Percentiles rank a stretch among this genome's conserved stretches.
These are phyloP conservation scores for Rhynchopsitta pachyrhyncha DNA, from an alignment of 2,113 vertebrate species.

Conservation along the genomic window DNA sequence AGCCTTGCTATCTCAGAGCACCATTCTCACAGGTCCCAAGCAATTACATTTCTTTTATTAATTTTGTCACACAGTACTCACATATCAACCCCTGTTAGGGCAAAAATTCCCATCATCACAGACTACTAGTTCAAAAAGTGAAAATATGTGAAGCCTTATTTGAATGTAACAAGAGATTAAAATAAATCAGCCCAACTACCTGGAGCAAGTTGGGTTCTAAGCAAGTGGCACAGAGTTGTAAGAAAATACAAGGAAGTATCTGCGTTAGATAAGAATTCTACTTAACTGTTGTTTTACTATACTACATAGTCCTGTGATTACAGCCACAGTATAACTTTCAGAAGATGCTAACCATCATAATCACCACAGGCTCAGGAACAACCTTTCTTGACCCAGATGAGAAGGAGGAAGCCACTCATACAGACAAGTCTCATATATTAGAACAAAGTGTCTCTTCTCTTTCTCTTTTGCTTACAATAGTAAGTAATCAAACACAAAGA, in stretches of 20 bases:
- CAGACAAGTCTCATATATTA: background rate
- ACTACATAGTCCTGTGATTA: background rate
- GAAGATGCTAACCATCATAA: background rate
- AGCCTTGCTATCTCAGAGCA: background rate
- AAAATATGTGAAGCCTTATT: background rate
- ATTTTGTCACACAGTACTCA: background rate
- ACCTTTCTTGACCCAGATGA: background rate
- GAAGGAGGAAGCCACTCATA: background rate
- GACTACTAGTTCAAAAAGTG: background rate
- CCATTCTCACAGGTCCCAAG: background rate
- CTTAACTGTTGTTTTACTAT: background rate
- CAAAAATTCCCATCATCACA: background rate
- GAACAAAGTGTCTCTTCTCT: background rate
- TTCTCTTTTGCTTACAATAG: background rate
- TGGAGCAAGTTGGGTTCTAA: background rate
- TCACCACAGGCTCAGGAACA: background rate
- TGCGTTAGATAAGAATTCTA: background rate
- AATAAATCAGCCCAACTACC: background rate
- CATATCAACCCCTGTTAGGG: background rate
- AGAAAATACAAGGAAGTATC: background rate
- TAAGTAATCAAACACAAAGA: background rate
- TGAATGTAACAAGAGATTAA: background rate
- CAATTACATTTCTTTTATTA: background rate
- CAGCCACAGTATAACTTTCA: background rate
- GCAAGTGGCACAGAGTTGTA: background rate